A percentile compares a stretch with the other conserved stretches of the same genome.
phyloP scores from a whole-genome alignment of 2,888 invertebrate species.

The Yponomeuta cagnagella region DNA sequence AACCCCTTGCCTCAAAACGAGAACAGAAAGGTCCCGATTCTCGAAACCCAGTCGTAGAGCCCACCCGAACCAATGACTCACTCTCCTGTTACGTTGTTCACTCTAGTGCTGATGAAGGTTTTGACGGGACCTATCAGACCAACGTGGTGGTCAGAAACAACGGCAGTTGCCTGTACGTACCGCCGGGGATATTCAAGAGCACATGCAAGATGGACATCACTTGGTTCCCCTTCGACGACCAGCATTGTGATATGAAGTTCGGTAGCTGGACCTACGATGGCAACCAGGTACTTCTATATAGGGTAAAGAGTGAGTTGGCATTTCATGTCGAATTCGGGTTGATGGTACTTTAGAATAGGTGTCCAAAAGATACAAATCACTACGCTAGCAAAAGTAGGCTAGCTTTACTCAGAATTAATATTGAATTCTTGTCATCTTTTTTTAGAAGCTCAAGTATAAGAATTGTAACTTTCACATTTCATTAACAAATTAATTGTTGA shows the following conservation, averaged over 20 bases:
- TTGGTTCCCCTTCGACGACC: constrained; percentile 99
- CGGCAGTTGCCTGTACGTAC: constrained; percentile 99
- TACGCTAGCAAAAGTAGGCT: too few relatives aligned
- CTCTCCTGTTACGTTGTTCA: neutral
- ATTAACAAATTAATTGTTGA: neutral
- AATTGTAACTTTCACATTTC: too few relatives aligned
- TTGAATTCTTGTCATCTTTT: too few relatives aligned
- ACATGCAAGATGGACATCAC: constrained; percentile 99
- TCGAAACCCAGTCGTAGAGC: too few relatives aligned
- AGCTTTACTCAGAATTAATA: too few relatives aligned
- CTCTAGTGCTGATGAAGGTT: constrained; percentile 98
- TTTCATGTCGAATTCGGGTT: neutral
- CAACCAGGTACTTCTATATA: constrained; percentile 83
- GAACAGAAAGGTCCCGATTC: too few relatives aligned
- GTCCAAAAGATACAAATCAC: too few relatives aligned
- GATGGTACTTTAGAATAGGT: neutral
- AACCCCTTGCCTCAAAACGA: too few relatives aligned
- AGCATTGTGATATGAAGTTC: constrained; percentile 99
- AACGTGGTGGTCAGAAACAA: constrained; percentile 99
- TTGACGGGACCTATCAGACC: constrained; percentile 99
- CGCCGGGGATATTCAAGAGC: constrained; percentile 99
- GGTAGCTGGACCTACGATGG: constrained; percentile 99
- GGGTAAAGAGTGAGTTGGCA: neutral
- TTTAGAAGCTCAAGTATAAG: too few relatives aligned
- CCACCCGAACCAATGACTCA: too few relatives aligned